Evolutionary conservation across 2,888 invertebrate genomes (phyloP), one percentile per base, ranked within the genome.

Genomic region (Deilephila elpenor): DNA sequence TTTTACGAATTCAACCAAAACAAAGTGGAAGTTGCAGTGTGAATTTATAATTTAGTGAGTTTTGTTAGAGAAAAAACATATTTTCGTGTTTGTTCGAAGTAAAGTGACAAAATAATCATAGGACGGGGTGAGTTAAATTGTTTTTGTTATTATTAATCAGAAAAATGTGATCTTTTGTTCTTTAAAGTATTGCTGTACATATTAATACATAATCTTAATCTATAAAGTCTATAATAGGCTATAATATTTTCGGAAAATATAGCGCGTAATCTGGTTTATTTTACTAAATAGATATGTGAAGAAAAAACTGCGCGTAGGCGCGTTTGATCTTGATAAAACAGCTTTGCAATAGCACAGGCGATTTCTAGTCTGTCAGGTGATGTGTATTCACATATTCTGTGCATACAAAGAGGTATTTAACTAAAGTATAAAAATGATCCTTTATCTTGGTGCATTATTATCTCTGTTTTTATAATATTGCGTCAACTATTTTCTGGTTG

Each of bases 21-120:
- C 67, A 25, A 67, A 67, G 67, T 67, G 67, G 51, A 67, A 67
- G 67, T 67, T 51, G 67, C 51, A 51, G 67, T 67, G 44, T 17
- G 17, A 29, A 25, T 14, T 25, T 25, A 51, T 37, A 20, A 37
- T 51, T 25, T 17, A 44, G 37, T 67, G 51, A 44, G 5, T 32
- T 67, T 25, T 51, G 25, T 20, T 25, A 8, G 1, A 67, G 2
- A n/a, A 8, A 61, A 8, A 44, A 56, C 25, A 25, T 25, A 17
- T 51, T 51, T 67, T 14, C 19, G 67, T 67, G 67, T 67, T 37
- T 25, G 44, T 64, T 44, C 20, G 25, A 67, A 25, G 25, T 44
- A 67, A 67, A 20, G 5, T 20, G 44, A 51, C 44, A 67, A 67
- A 67, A 67, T 67, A 67, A 67, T 51, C 67, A 67, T 67, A 44